Evolutionary conservation across 2,113 vertebrate genomes (phyloP), one percentile per base, ranked within the genome.

Genomic region (Notarius quadriscutis): DNA sequence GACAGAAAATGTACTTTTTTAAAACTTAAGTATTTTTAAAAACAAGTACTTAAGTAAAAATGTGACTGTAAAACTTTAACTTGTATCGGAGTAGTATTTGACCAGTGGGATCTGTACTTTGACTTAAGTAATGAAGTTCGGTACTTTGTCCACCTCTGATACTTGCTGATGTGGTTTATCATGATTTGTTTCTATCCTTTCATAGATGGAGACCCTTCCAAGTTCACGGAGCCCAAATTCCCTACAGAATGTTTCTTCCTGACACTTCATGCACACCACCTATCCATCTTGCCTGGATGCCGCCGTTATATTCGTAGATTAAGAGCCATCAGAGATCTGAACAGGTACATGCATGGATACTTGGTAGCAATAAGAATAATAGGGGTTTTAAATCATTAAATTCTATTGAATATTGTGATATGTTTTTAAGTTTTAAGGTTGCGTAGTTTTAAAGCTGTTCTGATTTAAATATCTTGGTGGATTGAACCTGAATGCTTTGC

Each of bases 161-260:
- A 81, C 18, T 41, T 22, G 27, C 27, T 81, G 30, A 55, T 62
- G 58, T 7, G n/a, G 41, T 18, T 10, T 48, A 17, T 75, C 53
- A n/a, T 78, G 27, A 27, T 53, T 53, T 80, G 53, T 80, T 48
- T 57, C 9, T 83, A 25, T 17, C n/a, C 6, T 65, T 58, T 72
- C 0, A 67, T n/a, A 99, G 98, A 96, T 87, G 95, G 96, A 84
- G 97, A 97, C 85, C 95, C 95, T 4, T 93, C 94, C 83, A 95
- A 94, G 0, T 99, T 98, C 91, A 96, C 97, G 63, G 98, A 99
- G 93, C 97, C 98, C 1, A 99, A 99, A 91, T 99, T 99, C 92
- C 98, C 98, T 0, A 99, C 98, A 0, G 97, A 99, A 88, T 99
- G 98, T 92, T 99, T 99, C 95, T 99, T 99, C 91, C 94, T 99